phyloP scores from a whole-genome alignment of 2,888 invertebrate genomes.

The Caradrina clavipalpis region DNA sequence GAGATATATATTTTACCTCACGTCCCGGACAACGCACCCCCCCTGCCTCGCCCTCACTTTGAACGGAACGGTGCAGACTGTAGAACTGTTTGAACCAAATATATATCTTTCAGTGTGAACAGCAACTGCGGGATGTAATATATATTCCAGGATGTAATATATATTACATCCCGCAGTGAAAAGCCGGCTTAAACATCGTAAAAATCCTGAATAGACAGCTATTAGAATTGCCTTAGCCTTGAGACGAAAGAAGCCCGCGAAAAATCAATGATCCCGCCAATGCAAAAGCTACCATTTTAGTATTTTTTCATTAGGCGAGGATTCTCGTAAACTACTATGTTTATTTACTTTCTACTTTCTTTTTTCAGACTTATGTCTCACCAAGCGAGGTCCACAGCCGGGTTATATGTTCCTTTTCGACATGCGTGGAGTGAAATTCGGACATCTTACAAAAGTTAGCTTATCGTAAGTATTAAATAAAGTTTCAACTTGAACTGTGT shows the following conservation, averaged over 20 bases:
- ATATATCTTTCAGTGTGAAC: no score
- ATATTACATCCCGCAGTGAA: no score
- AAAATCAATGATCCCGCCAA: slow-evolving; percentile 41
- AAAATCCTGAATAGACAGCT: slow-evolving; percentile 14
- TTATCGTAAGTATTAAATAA: slow-evolving; percentile 84
- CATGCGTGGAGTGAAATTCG: slow-evolving; percentile 92
- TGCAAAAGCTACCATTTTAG: slow-evolving; percentile 48
- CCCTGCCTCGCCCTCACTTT: no score
- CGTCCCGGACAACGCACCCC: no score
- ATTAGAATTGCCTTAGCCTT: slow-evolving; percentile 14
- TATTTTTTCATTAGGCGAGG: slow-evolving; percentile 5
- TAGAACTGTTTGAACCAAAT: no score
- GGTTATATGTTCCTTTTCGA: slow-evolving; percentile 93
- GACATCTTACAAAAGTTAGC: slow-evolving; percentile 91
- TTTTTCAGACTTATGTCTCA: slow-evolving; percentile 90
- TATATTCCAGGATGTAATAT: no score
- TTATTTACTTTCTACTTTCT: slow-evolving; percentile 16
- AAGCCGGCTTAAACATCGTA: no score
- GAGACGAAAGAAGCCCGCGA: slow-evolving; percentile 28
- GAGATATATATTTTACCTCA: no score
- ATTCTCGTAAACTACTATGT: neutral
- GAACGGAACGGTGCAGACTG: no score
- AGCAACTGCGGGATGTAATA: no score
- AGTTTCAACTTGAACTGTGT: slow-evolving; percentile 13
- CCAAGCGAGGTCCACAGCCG: slow-evolving; percentile 91